phyloP scores from a whole-genome alignment of 2,888 invertebrate genomes.

The Baccha elongata region DNA sequence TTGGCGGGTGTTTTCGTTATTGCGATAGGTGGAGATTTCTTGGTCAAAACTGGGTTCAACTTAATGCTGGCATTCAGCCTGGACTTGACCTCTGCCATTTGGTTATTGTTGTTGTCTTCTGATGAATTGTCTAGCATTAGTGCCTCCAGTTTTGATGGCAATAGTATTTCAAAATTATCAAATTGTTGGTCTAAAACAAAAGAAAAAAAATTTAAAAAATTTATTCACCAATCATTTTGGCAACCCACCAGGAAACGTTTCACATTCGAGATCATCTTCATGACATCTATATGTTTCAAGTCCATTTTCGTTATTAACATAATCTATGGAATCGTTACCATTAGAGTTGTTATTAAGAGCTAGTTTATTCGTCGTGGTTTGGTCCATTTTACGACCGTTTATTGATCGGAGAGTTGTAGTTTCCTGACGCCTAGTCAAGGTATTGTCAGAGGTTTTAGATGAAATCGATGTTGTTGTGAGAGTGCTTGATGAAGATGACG shows the following conservation, averaged over 20 bases:
- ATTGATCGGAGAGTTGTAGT: slow-evolving; percentile 34
- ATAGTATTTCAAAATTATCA: slow-evolving; percentile 34
- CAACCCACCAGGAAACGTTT: slow-evolving; percentile 75
- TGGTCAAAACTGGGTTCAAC: slow-evolving; percentile 80
- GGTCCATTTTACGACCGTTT: slow-evolving; percentile 47
- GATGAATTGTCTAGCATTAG: slow-evolving; percentile 11
- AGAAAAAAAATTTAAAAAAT: background rate
- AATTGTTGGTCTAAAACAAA: slow-evolving; percentile 17
- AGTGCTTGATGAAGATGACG: slow-evolving; percentile 53
- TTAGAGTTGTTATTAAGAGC: slow-evolving; percentile 24
- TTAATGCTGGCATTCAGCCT: slow-evolving; percentile 76
- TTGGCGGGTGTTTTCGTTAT: slow-evolving; percentile 19
- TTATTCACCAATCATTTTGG: background rate
- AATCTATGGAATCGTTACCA: slow-evolving; percentile 35
- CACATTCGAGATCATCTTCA: slow-evolving; percentile 75
- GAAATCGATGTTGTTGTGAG: slow-evolving; percentile 30
- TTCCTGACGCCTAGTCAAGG: slow-evolving; percentile 63
- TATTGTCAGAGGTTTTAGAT: slow-evolving; percentile 46
- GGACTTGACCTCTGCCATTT: slow-evolving; percentile 13
- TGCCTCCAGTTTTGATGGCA: slow-evolving; percentile 38
- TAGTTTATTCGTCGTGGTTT: background rate
- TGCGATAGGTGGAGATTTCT: slow-evolving; percentile 77
- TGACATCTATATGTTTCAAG: slow-evolving; percentile 27
- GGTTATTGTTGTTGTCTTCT: slow-evolving; percentile 76
- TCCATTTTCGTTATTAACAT: slow-evolving; percentile 10